Evolutionary conservation across 2,888 invertebrate species (phyloP).

Genomic region (Hirtodrosophila confusa): DNA sequence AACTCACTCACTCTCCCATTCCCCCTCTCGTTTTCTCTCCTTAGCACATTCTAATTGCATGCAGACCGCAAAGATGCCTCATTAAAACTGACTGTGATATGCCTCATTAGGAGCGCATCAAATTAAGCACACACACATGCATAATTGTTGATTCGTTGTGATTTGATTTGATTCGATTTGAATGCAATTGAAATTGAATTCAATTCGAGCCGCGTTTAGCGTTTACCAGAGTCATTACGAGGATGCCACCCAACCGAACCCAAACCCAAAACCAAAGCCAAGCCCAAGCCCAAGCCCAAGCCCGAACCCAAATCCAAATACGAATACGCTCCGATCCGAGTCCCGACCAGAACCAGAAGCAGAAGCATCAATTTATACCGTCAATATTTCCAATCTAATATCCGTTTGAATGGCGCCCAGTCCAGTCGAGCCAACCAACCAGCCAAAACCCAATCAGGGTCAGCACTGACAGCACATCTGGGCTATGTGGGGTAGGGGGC

Average conservation of each 20-base stretch:
- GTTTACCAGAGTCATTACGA: constrained; percentile 52
- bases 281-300: neutral
- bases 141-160: constrained; percentile 61
- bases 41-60: constrained; percentile 46
- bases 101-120: constrained; percentile 59
- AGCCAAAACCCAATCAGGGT: constrained; percentile 70
- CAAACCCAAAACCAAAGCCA: neutral
- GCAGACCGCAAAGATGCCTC: constrained; percentile 56
- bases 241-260: constrained; percentile 18
- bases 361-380: constrained; percentile 61
- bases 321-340: neutral
- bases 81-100: constrained; percentile 66
- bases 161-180: constrained; percentile 44
- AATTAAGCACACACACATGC: constrained; percentile 25
- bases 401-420: constrained; percentile 44
- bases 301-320: too few relatives aligned
- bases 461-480: constrained; percentile 31
- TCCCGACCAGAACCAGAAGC: constrained; percentile 1
- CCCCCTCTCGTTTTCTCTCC: neutral
- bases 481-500: neutral
- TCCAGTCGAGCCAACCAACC: constrained; percentile 39
- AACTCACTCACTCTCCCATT: neutral
- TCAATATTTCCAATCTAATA: constrained; percentile 77
- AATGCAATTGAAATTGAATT: constrained; percentile 51
- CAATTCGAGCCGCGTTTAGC: constrained; percentile 38